Conservation (phyloP, 2,888 invertebrate genomes). For the Mesochorus sp. region DNA sequence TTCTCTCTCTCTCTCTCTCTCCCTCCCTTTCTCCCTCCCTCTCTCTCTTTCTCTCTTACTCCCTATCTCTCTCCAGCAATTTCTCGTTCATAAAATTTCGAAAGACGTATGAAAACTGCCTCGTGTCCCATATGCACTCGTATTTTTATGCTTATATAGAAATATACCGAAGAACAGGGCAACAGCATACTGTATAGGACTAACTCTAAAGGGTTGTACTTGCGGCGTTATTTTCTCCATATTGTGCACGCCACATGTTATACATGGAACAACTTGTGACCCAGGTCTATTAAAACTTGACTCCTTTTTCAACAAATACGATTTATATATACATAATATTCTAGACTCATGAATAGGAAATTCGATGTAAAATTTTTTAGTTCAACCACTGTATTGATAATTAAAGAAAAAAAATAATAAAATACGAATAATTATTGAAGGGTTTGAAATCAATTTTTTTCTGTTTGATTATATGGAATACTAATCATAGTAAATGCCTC, state of each 20-base stretch:
- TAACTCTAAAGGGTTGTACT: background rate
- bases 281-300: background rate
- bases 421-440: background rate
- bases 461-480: no score
- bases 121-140: no score
- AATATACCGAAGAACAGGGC: background rate
- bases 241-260: background rate
- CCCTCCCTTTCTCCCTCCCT: background rate
- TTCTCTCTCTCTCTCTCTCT: slow-evolving; percentile 2
- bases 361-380: background rate
- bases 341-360: no score
- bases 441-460: no score
- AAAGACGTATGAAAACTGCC: no score
- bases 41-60: background rate
- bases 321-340: background rate
- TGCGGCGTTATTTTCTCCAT: background rate
- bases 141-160: background rate
- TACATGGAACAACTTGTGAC: background rate
- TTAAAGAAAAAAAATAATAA: background rate
- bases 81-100: slow-evolving; percentile 30
- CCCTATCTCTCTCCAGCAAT: background rate
- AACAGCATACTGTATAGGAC: background rate
- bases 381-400: background rate
- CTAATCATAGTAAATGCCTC: no score
- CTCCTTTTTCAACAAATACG: background rate